Evolutionary conservation across 2,888 invertebrate genomes (phyloP), one percentile per base, ranked within the genome.

Genomic region (Yponomeuta sedellus): DNA sequence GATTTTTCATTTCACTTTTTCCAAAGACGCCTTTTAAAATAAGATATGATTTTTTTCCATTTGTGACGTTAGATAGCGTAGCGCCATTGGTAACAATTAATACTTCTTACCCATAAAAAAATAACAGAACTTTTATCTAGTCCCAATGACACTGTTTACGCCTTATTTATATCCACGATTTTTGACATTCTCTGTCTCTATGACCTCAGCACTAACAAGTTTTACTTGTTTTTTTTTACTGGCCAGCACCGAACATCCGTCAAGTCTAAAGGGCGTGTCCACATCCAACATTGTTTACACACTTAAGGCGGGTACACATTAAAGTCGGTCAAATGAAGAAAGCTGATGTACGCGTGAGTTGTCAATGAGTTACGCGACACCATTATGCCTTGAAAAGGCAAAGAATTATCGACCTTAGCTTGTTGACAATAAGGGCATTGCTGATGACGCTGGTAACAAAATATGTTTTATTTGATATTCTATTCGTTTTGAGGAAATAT

Each of bases 261-360:
- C 44, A 52, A 52, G 25, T 28, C 61, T 63, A 44, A n/a, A 63
- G 63, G 63, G 63, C 34, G 44, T 22, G 63, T 10, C 16, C 63
- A 63, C 63, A 63, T 22, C 40, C 22, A 28, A 44, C 20, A 20
- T 20, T 63, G 63, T 63, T 63, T 63, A 63, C 40, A 22, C 20
- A 22, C 19, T 22, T 20, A 63, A 63, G 63, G 63, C 44, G 63
- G 39, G 44, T 63, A n/a, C 44, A 44, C 63, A 63, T 22, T 61
- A n/a, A 62, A 62, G 28, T 62, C 63, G 63, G 63, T 63, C 63
- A 63, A 58, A 22, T 34, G 62, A 62, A 63, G 63, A 63, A 63
- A 63, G 63, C 52, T 63, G 63, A 63, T 63, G 20, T n/a, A 44
- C 44, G 20, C 63, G 62, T 62, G 63, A 63, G 19, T 63, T 12